A percentile compares a stretch with the other conserved stretches of the same genome.
These are phyloP conservation scores for Crotalus horridus DNA, from an alignment of 2,113 vertebrate species.

Conservation along the genomic window DNA sequence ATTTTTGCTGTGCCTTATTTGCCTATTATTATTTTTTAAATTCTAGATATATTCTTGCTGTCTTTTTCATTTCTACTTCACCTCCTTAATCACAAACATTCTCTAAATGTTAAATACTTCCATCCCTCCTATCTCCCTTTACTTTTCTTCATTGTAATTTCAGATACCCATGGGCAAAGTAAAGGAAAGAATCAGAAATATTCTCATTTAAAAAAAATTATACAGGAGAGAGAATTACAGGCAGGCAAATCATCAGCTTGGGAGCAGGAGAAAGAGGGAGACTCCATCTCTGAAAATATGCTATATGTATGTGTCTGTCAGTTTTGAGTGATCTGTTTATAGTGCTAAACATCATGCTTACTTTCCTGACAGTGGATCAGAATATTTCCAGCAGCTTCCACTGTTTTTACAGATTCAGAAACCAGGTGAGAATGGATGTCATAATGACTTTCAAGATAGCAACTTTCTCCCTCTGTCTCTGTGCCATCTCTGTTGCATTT, in stretches of 20 bases:
- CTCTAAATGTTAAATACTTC: slow-evolving; percentile 60
- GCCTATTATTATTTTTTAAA: slow-evolving; percentile 54
- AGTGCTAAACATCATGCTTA: not conserved
- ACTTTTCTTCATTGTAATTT: slow-evolving; percentile 61
- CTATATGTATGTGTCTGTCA: not conserved
- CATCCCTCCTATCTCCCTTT: slow-evolving; percentile 50
- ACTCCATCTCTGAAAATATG: slow-evolving; percentile 29
- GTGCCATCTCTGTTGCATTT: not conserved
- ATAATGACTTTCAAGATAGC: fast-evolving
- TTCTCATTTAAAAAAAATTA: slow-evolving; percentile 50
- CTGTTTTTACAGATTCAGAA: slow-evolving; percentile 10
- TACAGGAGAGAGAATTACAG: slow-evolving; percentile 46
- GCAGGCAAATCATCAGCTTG: slow-evolving; percentile 58
- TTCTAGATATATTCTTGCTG: slow-evolving; percentile 57
- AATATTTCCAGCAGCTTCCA: slow-evolving; percentile 34
- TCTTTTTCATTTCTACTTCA: not conserved
- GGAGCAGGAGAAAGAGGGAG: slow-evolving; percentile 34
- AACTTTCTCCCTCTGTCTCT: not conserved
- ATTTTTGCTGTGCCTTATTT: slow-evolving; percentile 56
- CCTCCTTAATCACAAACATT: slow-evolving; percentile 51
- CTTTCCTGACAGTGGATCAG: slow-evolving; percentile 23
- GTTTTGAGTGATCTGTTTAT: slow-evolving; percentile 25
- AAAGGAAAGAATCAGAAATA: slow-evolving; percentile 60
- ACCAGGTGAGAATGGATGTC: not conserved
- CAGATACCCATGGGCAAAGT: slow-evolving; percentile 62